Evolutionary conservation across 23 tunicate genomes (phyloP).

Genomic region (Phallusia fumigata): DNA sequence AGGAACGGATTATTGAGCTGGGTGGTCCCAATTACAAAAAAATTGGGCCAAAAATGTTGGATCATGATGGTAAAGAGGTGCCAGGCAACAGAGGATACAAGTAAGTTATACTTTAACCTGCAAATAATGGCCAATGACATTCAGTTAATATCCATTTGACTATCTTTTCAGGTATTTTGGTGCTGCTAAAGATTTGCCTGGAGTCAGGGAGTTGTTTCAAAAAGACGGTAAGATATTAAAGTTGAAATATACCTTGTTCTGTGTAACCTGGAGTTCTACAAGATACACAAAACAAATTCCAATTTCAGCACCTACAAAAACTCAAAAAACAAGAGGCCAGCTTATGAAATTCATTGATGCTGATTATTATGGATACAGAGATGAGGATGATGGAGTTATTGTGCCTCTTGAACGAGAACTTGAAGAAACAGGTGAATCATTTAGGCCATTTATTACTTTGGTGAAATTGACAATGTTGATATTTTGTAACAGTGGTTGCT

Average conservation of each 20-base stretch:
- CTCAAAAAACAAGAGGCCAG: constrained; percentile 83
- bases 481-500: constrained; percentile 10
- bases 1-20: constrained; percentile 78
- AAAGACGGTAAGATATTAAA: constrained; percentile 54
- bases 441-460: background rate
- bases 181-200: constrained; percentile 98
- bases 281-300: background rate
- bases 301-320: constrained; percentile 62
- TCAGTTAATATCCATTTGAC: too few relatives aligned
- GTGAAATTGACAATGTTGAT: background rate
- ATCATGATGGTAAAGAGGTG: constrained; percentile 95
- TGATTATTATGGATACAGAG: constrained; percentile 98
- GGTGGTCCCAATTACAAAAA: constrained; percentile 91
- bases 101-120: constrained; percentile 16
- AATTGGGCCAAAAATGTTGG: constrained; percentile 97
- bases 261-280: background rate
- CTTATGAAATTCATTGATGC: constrained; percentile 93
- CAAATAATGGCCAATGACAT: too few relatives aligned
- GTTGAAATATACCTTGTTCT: background rate
- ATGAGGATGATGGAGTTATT: constrained; percentile 98
- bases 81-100: constrained; percentile 98
- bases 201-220: constrained; percentile 89
- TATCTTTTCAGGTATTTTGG: constrained; percentile 76
- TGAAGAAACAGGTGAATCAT: constrained; percentile 53
- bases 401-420: constrained; percentile 84